Conservation (phyloP, 1,140 invertebrate species). For the Gonioctena quinquepunctata region DNA sequence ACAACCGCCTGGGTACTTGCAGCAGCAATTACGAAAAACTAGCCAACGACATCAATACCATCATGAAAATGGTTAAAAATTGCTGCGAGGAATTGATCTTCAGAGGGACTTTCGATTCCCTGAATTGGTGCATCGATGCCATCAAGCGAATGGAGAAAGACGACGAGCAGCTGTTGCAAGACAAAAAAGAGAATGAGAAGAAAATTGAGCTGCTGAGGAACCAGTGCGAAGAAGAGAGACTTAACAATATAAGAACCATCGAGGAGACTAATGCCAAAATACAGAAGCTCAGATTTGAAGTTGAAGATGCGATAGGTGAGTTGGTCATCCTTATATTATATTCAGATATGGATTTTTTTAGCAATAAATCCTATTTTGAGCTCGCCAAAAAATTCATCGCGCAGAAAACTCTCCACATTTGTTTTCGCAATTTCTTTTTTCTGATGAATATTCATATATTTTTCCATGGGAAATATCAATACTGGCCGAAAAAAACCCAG, state of each 20-base stretch:
- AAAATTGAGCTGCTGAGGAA: conserved; percentile 21
- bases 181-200: conserved; percentile 16
- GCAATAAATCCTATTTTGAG: not conserved
- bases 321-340: not conserved
- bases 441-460: not conserved
- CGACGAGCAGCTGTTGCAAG: conserved; percentile 24
- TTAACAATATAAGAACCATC: conserved; percentile 29
- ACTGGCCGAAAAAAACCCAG: too few relatives aligned
- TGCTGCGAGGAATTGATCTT: conserved; percentile 11
- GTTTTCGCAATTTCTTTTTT: not conserved
- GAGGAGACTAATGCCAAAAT: conserved; percentile 33
- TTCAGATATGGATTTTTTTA: not conserved
- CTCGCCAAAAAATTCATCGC: not conserved
- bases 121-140: not conserved
- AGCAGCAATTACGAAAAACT: conserved; percentile 30
- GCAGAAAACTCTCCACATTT: not conserved
- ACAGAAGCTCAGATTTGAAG: conserved; percentile 25
- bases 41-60: conserved; percentile 24
- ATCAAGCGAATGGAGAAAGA: conserved; percentile 25
- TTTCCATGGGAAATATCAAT: not conserved
- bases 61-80: conserved; percentile 18
- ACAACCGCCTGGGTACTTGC: conserved; percentile 17
- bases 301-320: conserved; percentile 20
- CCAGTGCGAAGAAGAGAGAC: conserved; percentile 21
- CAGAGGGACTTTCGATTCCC: not conserved